These are phyloP conservation scores for Gambusia yucatana DNA, from an alignment of 2,797 vertebrate species.

Conservation along the genomic window DNA sequence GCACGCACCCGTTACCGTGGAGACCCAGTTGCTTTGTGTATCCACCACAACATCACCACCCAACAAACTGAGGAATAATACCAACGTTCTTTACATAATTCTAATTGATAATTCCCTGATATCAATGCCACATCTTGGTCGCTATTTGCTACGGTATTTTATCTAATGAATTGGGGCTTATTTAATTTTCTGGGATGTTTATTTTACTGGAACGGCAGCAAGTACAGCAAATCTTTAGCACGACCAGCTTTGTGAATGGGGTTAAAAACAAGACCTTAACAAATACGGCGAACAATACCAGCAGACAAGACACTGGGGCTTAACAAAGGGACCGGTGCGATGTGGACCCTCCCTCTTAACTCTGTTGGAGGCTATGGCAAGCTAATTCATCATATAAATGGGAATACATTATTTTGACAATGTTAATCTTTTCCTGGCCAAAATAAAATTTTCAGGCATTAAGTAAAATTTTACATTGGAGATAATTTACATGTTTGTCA, in stretches of 20 bases:
- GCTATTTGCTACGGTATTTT: neutral
- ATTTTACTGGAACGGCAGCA: neutral
- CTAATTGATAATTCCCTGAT: neutral
- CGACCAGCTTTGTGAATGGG: constrained; percentile 24
- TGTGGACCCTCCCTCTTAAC: constrained; percentile 65
- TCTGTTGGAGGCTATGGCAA: neutral
- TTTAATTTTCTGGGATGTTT: neutral
- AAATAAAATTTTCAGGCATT: neutral
- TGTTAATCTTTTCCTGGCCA: neutral
- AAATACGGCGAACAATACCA: constrained; percentile 34
- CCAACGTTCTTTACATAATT: neutral
- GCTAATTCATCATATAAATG: constrained; percentile 1
- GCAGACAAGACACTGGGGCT: constrained; percentile 22
- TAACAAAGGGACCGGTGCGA: constrained; percentile 79
- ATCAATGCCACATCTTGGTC: neutral
- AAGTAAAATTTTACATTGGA: neutral
- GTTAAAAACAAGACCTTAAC: constrained; percentile 7
- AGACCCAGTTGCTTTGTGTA: constrained; percentile 48
- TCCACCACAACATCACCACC: neutral
- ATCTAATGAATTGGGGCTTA: neutral
- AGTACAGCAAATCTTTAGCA: neutral
- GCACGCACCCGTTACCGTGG: constrained; percentile 54
- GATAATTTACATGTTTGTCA: neutral
- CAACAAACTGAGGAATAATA: too few species aligned
- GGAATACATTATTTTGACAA: neutral